A percentile compares a stretch with the other conserved stretches of the same genome.
Evolutionary conservation across 1,140 invertebrate species (phyloP).

Genomic region (Pogonomyrmex californicus): DNA sequence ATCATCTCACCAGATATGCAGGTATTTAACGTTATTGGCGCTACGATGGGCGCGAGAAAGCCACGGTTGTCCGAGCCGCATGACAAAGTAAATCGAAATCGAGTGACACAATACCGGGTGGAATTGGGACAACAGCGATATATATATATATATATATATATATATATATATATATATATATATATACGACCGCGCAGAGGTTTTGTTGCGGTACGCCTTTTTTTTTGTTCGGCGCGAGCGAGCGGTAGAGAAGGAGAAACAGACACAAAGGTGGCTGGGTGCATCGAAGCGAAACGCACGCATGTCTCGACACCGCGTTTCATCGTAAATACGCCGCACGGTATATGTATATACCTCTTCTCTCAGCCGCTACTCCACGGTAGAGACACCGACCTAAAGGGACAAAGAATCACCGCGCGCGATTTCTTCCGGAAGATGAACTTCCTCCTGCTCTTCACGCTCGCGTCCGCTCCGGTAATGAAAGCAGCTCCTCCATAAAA

Average conservation of each 20-base stretch:
- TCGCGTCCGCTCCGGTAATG: neutral
- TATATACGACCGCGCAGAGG: slow-evolving; percentile 41
- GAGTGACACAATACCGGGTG: slow-evolving; percentile 73
- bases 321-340: slow-evolving; percentile 9
- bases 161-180: slow-evolving; percentile 64
- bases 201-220: slow-evolving; percentile 72
- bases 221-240: slow-evolving; percentile 46
- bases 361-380: neutral
- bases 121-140: slow-evolving; percentile 76
- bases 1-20: neutral
- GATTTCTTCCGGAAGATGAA: slow-evolving; percentile 28
- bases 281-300: slow-evolving; percentile 77
- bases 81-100: slow-evolving; percentile 70
- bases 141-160: slow-evolving; percentile 61
- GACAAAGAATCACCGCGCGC: neutral
- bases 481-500: neutral
- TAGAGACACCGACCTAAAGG: neutral
- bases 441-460: neutral
- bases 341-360: neutral
- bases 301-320: slow-evolving; percentile 60
- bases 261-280: slow-evolving; percentile 77
- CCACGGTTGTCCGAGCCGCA: slow-evolving; percentile 11
- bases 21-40: neutral
- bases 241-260: slow-evolving; percentile 62
- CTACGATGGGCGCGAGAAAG: slow-evolving; percentile 21